Percentiles rank a stretch among this genome's conserved stretches.
Evolutionary conservation across 2,888 invertebrate species (phyloP).

Genomic region (Lagria hirta): DNA sequence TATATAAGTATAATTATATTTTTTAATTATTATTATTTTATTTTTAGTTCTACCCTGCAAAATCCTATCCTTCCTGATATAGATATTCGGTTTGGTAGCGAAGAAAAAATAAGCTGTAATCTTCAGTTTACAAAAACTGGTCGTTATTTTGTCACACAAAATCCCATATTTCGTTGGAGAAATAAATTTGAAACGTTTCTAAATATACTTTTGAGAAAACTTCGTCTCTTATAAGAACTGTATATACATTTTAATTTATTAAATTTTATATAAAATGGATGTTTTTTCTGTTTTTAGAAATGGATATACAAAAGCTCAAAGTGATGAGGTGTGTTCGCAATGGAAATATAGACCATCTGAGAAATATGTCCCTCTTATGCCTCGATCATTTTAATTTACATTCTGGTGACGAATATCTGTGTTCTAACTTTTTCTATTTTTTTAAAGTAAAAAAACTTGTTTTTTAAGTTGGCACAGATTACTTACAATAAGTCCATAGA

Average conservation of each 20-base stretch:
- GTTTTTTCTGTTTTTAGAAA: constrained; percentile 53
- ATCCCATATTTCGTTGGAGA: constrained; percentile 19
- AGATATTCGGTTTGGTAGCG: constrained; percentile 1
- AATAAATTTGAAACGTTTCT: constrained; percentile 31
- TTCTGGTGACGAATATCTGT: no score
- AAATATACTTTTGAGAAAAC: constrained; percentile 33
- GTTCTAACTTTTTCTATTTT: no score
- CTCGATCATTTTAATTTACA: constrained; percentile 32
- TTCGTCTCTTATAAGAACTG: constrained; percentile 40
- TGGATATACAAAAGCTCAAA: constrained; percentile 62
- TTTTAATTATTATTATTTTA: constrained; percentile 27
- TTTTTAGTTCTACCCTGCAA: constrained; percentile 24
- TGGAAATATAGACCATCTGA: constrained; percentile 66
- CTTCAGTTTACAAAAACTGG: constrained; percentile 16
- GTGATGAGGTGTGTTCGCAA: constrained; percentile 61
- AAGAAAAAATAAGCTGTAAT: constrained; percentile 3
- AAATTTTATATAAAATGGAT: constrained; percentile 17
- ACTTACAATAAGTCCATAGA: no score
- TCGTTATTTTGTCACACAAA: constrained; percentile 20
- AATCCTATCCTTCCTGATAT: constrained; percentile 1
- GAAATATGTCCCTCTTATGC: constrained; percentile 60
- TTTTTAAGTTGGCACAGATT: no score
- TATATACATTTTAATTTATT: constrained; percentile 19
- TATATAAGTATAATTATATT: no score
- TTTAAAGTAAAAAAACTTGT: no score